These are phyloP conservation scores for Peromyscus melanophrys DNA, from an alignment of 2,797 vertebrate genomes.

Conservation along the genomic window DNA sequence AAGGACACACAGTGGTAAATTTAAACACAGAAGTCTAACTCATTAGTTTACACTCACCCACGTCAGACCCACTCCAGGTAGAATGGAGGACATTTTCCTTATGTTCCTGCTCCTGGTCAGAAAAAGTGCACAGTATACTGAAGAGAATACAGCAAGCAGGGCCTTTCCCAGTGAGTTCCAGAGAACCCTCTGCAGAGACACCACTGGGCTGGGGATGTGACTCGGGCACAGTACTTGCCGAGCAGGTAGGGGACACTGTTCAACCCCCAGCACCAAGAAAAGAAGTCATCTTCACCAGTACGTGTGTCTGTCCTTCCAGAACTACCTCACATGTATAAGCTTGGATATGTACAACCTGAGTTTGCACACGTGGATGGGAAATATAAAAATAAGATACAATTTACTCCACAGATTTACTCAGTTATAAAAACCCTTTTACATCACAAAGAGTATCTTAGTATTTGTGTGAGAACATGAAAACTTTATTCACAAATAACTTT, in stretches of 20 bases:
- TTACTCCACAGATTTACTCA: background rate
- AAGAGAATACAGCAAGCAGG: constrained; percentile 42
- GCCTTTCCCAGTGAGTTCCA: background rate
- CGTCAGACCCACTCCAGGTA: background rate
- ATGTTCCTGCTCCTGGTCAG: background rate
- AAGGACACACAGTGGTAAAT: background rate
- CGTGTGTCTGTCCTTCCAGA: background rate
- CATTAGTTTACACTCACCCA: background rate
- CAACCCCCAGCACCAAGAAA: background rate
- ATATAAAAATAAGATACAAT: background rate
- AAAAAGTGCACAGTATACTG: background rate
- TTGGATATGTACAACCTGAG: background rate
- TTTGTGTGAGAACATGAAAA: background rate
- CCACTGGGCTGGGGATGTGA: background rate
- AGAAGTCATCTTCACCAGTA: background rate
- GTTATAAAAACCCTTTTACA: constrained; percentile 25
- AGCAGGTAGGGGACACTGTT: background rate
- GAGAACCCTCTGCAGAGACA: background rate
- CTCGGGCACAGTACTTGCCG: background rate
- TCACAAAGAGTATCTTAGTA: constrained; percentile 28
- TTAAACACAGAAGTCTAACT: constrained; percentile 26
- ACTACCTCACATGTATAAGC: background rate
- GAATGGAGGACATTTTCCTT: background rate
- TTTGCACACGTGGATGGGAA: background rate
- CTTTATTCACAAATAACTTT: constrained; percentile 43